Base-by-base conservation (phyloP, 2,888 invertebrate species). In the Embidobia sp. region DNA sequence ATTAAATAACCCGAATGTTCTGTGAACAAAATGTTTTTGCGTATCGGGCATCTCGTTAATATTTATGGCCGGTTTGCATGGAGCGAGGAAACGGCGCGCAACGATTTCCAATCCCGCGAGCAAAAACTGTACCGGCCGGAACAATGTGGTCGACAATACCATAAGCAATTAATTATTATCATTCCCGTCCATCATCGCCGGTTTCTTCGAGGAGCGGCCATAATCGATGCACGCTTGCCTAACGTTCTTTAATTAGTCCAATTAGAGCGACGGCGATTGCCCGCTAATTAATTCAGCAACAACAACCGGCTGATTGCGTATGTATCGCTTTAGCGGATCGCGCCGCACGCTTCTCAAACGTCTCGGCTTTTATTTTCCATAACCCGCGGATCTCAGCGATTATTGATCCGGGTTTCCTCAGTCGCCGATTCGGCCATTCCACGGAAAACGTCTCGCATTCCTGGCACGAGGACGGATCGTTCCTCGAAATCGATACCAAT, bases 251-350 rank as follows among this genome's bases (percentile, higher is more conserved):
- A 80, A 80, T 80, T 79, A 80, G 77, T 77, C 77, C 79, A 79
- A 80, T 80, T 80, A 80, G 79, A 75, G 79, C 69, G 79, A 77
- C 78, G 75, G 67, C 76, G 74, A 80, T 79, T 70, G 76, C 76
- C 51, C 55, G 59, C 78, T 80, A 81, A 80, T 81, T 81, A 80
- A 79, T 81, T 77, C 77, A 51, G 44, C 53, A 78, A 57, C 63
- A 70, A 48, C 66, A 63, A 33, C 59, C 22, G 46, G 29, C 46
- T 51, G 57, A 44, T 76, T 49, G 31, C 59, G 53, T 77, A 69
- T 76, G 66, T 74, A 78, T 78, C 73, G 61, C 33, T n/a, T 1
- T 10, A 46, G n/a, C n/a, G 22, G 59, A 79, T 80, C 77, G 51
- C 42, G n/a, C 49, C 4, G 11, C 63, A 44, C 59, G 33, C 51